Base-by-base conservation (phyloP, 2,113 vertebrate genomes). In the Misgurnus mizolepis region DNA sequence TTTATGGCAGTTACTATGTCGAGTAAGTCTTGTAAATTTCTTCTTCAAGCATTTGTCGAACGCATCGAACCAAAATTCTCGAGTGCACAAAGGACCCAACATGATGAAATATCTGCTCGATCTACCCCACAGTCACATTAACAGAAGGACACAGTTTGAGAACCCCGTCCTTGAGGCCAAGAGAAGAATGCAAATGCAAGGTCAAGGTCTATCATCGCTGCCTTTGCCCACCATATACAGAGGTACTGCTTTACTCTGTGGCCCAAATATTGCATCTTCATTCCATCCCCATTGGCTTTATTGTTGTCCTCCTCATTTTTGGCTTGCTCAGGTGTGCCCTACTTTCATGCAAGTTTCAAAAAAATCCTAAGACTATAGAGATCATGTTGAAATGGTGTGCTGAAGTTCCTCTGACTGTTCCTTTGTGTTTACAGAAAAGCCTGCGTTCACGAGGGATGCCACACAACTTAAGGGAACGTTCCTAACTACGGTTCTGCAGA, bases 71-170 rank as follows among this genome's bases (percentile, higher is more conserved):
- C 73, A 14, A n/a, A 56, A 73, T 60, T 17, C 55, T 73, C 71
- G 67, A 43, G 43, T 22, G 67, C 17, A 45, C 47, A 61, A 45
- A 64, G 73, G 80, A 79, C 74, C 53, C 39, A 61, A 78, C 60
- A 49, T 76, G 77, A 56, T 56, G 10, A 74, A 73, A 81, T 80
- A 65, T 81, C 75, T 81, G 83, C 79, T 58, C 77, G 62, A 66
- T 62, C 61, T 83, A 55, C 67, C 56, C 67, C 53, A 9, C 90
- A 99, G 98, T 94, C 98, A 99, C 93, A 97, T 99, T 92, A 99
- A 99, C 87, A 95, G 97, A 93, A 96, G 97, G 93, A 99, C 98
- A 80, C 98, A 99, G 93, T 99, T 99, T 93, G 98, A 99, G 93
- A 99, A 99, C 88, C 98, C 98, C 22, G 98, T 99, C 87, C 92